Percentiles rank a stretch among this genome's conserved stretches.
Conservation (phyloP, 2,797 vertebrate species). For the Chrysocyon brachyurus region DNA sequence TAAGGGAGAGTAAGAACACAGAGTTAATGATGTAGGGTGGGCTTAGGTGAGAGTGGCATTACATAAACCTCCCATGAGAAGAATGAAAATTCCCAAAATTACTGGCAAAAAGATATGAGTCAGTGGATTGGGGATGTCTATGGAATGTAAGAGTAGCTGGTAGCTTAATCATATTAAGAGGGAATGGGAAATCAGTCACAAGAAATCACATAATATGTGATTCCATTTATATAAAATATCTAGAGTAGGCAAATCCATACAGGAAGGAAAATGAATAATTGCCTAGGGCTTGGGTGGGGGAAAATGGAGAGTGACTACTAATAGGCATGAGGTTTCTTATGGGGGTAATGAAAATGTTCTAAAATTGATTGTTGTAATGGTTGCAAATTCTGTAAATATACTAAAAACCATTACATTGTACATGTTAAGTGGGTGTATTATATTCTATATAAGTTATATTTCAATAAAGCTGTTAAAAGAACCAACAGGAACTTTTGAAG, state of each 20-base stretch:
- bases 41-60: neutral
- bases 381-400: neutral
- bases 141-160: neutral
- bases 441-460: constrained; percentile 1
- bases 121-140: neutral
- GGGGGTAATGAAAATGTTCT: neutral
- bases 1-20: neutral
- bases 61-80: neutral
- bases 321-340: neutral
- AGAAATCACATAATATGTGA: neutral
- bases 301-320: neutral
- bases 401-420: neutral
- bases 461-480: constrained; percentile 3
- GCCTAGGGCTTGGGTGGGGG: neutral
- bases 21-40: neutral
- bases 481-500: neutral
- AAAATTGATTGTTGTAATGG: neutral
- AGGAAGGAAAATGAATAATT: neutral
- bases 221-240: neutral
- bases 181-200: neutral
- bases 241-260: neutral
- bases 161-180: constrained; percentile 11
- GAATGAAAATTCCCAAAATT: constrained; percentile 33
- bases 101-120: neutral
- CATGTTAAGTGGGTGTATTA: constrained; percentile 2